Evolutionary conservation across 2,113 vertebrate species (phyloP).

Genomic region (Nothocercus julius): DNA sequence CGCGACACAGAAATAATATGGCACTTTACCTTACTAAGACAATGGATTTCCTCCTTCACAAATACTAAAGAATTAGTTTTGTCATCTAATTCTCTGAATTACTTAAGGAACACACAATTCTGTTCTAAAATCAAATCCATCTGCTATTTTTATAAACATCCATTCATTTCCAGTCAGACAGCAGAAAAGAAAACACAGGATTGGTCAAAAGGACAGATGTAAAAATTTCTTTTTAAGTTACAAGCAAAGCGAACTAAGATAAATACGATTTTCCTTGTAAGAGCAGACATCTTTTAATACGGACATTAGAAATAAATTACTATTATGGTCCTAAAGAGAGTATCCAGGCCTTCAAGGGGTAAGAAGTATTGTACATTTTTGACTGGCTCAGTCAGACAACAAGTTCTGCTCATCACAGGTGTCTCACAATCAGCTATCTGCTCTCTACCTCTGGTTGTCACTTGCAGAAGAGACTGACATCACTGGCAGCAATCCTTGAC

Average conservation of each 20-base stretch:
- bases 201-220: background rate
- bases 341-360: background rate
- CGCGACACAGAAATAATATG: background rate
- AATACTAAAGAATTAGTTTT: background rate
- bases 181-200: constrained; percentile 34
- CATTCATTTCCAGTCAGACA: background rate
- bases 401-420: constrained; percentile 1
- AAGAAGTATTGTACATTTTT: background rate
- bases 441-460: constrained; percentile 26
- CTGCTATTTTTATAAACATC: background rate
- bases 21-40: background rate
- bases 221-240: background rate
- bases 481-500: background rate
- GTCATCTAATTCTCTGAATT: background rate
- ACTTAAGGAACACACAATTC: background rate
- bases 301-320: background rate
- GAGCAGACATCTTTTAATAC: background rate
- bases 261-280: background rate
- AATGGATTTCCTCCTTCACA: background rate
- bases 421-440: background rate
- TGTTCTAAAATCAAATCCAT: background rate
- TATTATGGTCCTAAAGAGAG: background rate
- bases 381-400: background rate
- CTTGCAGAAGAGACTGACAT: background rate
- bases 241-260: background rate